A percentile compares a stretch with the other conserved stretches of the same genome.
Evolutionary conservation across 1,140 invertebrate species (phyloP).

Genomic region (Liolophura sinensis): DNA sequence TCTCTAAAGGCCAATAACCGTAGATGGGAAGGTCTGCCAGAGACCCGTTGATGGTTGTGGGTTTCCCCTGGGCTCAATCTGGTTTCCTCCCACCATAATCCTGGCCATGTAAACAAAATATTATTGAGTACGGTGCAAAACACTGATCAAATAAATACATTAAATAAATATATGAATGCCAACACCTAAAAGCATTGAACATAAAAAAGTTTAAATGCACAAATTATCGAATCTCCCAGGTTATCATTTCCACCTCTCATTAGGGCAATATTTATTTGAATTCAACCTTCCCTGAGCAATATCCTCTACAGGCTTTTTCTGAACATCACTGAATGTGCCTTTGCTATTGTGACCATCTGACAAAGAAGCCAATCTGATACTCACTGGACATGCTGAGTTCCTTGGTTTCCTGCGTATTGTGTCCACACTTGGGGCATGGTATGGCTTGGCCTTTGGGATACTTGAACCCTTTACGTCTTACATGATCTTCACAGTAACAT

Average conservation of each 20-base stretch:
- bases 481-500: slow-evolving; percentile 97
- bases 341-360: slow-evolving; percentile 1
- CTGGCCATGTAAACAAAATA: too few species aligned
- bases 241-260: neutral
- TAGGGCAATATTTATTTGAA: neutral
- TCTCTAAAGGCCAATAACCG: too few species aligned
- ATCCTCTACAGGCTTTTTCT: neutral
- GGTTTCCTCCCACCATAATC: too few species aligned
- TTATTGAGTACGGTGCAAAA: too few species aligned
- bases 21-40: too few species aligned
- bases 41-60: too few species aligned
- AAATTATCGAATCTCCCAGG: neutral
- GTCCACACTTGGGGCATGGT: slow-evolving; percentile 93
- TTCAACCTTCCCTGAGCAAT: neutral
- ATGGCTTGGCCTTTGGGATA: slow-evolving; percentile 86
- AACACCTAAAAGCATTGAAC: neutral
- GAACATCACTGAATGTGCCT: neutral
- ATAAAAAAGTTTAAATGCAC: neutral
- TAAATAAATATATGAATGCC: too few species aligned
- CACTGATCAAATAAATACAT: too few species aligned
- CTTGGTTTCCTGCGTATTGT: slow-evolving; percentile 88
- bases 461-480: slow-evolving; percentile 88
- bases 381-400: slow-evolving; percentile 95
- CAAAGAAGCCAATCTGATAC: slow-evolving; percentile 14
- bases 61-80: too few species aligned